These are phyloP conservation scores for Dasysyrphus albostriatus DNA, from an alignment of 2,888 invertebrate species.

Conservation along the genomic window DNA sequence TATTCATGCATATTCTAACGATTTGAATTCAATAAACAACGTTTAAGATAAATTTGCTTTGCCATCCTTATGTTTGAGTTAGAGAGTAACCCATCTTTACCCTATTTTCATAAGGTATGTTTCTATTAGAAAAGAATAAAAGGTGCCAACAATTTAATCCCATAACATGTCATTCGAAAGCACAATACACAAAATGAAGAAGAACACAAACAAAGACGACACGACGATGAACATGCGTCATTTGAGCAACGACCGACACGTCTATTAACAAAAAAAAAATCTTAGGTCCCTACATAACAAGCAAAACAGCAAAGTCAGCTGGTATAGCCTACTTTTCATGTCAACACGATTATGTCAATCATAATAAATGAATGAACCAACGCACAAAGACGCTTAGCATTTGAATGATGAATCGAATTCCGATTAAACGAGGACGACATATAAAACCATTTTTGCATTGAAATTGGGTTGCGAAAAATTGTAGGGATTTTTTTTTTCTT, in stretches of 20 bases:
- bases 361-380: neutral
- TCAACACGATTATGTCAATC: conserved; percentile 60
- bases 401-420: conserved; percentile 22
- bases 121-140: conserved; percentile 1
- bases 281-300: conserved; percentile 31
- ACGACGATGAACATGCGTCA: conserved; percentile 26
- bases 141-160: neutral
- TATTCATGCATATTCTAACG: neutral
- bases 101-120: neutral
- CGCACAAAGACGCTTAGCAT: neutral
- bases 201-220: neutral
- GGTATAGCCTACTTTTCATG: conserved; percentile 47
- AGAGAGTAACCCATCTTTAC: conserved; percentile 4
- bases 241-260: neutral
- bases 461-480: neutral
- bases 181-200: neutral
- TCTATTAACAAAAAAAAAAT: conserved; percentile 29
- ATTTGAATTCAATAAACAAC: neutral
- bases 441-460: conserved; percentile 15
- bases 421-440: conserved; percentile 18
- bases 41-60: neutral
- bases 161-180: neutral
- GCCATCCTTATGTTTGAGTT: neutral
- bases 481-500: neutral
- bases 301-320: conserved; percentile 31